Percentiles rank a stretch among this genome's conserved stretches.
These are phyloP conservation scores for Polymixis lichenea DNA, from an alignment of 2,888 invertebrate genomes.

Conservation along the genomic window DNA sequence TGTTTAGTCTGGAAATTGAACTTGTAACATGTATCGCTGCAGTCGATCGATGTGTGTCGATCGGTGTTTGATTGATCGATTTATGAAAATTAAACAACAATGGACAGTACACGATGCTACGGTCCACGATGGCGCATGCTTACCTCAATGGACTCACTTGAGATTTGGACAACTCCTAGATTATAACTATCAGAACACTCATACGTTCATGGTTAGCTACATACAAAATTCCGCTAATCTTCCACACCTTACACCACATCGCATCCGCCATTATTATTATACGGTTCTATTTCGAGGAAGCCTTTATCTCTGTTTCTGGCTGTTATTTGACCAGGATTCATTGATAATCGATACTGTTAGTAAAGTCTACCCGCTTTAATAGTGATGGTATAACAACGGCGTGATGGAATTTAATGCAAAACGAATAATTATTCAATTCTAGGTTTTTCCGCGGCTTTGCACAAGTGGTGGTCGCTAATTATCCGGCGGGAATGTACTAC, in stretches of 20 bases:
- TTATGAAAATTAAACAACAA: too few relatives aligned
- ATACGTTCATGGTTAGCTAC: not conserved
- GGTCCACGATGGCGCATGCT: not conserved
- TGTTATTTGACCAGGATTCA: slow-evolving; percentile 60
- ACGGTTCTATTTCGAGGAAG: slow-evolving; percentile 28
- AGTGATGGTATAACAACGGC: not conserved
- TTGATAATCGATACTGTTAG: slow-evolving; percentile 46
- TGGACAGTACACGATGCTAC: too few relatives aligned
- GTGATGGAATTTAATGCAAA: not conserved
- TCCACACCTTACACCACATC: slow-evolving; percentile 29
- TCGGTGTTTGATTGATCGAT: too few relatives aligned
- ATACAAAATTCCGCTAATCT: slow-evolving; percentile 27
- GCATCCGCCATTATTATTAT: slow-evolving; percentile 48
- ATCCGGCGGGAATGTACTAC: too few relatives aligned
- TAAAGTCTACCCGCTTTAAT: slow-evolving; percentile 1
- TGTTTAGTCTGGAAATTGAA: too few relatives aligned
- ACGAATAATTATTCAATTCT: too few relatives aligned
- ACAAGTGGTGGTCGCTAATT: too few relatives aligned
- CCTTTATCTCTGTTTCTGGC: slow-evolving; percentile 57
- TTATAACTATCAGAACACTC: not conserved
- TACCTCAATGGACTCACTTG: not conserved
- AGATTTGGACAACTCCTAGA: not conserved
- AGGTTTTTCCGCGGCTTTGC: too few relatives aligned
- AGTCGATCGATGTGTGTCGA: too few relatives aligned
- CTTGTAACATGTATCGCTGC: too few relatives aligned